Evolutionary conservation across 2,888 invertebrate genomes (phyloP), one percentile per base, ranked within the genome.

Genomic region (Torymus tubicola): DNA sequence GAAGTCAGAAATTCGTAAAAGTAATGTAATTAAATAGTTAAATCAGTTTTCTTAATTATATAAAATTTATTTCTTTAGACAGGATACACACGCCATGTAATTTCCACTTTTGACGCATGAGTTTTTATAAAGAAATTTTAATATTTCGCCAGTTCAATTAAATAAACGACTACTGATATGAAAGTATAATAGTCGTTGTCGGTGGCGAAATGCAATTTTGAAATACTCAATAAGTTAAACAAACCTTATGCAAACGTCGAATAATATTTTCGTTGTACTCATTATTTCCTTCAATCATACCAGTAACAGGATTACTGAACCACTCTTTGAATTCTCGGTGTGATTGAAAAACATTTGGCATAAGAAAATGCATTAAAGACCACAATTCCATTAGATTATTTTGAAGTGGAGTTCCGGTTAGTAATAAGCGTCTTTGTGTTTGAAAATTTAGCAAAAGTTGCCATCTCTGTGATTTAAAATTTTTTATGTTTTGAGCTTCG

Each of bases 401-500:
- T 92, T 99, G 98, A 83, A 99, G 93, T 80, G 98, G 98, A 81
- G 98, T 99, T 86, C 98, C 98, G 79, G 98, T 99, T 86, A 99
- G 92, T 82, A 99, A 92, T 83, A 99, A 92, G 77, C 99, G 95
- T 88, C 97, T 96, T 90, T 97, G 96, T 0, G 97, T 97, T 89
- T 97, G 96, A 91, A 99, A 98, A 91, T 98, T 99, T 78, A 99
- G 92, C 84, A 99, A 92, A 88, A 98, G 93, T 92, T 99, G 99
- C 99, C 99, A 99, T 83, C 99, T 93, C 90, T 99, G 99, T 21
- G 98, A 98, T 91, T 99, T 99, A 91, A 99, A 99, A 92, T 99
- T 99, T 92, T 99, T 99, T 82, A 99, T 99, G 90, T 99, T 99
- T 91, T 99, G 99, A 57, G 99, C 99, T 92, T 99, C 99, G 90